Conservation (phyloP, 2,888 invertebrate genomes). For the Monopis laevigella region DNA sequence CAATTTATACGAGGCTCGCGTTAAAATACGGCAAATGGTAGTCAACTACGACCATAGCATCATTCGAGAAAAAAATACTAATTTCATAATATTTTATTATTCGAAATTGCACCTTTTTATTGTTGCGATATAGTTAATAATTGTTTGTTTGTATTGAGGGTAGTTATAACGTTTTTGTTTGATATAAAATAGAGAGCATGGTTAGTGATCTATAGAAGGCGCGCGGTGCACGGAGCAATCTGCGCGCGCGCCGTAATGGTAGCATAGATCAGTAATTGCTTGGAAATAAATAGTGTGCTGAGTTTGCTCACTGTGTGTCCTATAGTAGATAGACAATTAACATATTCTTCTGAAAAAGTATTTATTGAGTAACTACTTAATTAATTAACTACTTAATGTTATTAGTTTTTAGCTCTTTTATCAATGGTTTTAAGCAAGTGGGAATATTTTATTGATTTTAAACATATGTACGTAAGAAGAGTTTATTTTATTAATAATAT, state of each 20-base stretch:
- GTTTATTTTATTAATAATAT: no score
- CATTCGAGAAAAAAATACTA: constrained; percentile 24
- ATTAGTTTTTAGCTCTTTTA: no score
- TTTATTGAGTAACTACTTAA: no score
- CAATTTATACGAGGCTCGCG: constrained; percentile 40
- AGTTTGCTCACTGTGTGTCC: no score
- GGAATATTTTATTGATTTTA: no score
- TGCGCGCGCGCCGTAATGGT: constrained; percentile 33
- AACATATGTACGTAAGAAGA: no score
- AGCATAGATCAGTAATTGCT: constrained; percentile 28
- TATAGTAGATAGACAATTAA: no score
- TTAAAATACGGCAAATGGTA: constrained; percentile 39
- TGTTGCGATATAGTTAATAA: constrained; percentile 21
- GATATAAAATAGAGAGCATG: constrained; percentile 46
- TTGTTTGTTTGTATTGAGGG: constrained; percentile 17
- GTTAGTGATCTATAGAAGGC: constrained; percentile 53
- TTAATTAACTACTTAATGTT: no score
- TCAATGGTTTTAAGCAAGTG: no score
- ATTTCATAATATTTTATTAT: constrained; percentile 22
- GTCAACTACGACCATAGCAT: constrained; percentile 30
- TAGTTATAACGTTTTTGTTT: constrained; percentile 33
- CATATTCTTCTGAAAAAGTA: no score
- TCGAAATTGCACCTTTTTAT: constrained; percentile 20
- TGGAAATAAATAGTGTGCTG: not conserved
- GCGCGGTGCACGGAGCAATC: constrained; percentile 36